phyloP scores from a whole-genome alignment of 1,140 invertebrate species.

The Olivierus martensii region DNA sequence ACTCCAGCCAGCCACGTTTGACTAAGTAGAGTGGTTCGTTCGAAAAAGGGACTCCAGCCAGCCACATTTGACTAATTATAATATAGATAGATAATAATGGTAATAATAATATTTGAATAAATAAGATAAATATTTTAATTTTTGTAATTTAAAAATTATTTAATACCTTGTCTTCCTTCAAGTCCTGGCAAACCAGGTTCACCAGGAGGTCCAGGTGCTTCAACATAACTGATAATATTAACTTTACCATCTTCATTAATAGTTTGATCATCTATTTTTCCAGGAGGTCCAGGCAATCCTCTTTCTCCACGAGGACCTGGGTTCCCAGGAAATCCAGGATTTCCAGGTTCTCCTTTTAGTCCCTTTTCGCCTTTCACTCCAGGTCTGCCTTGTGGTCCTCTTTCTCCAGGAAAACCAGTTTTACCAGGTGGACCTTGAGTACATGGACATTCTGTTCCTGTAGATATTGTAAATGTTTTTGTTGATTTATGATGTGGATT shows the following conservation, averaged over 20 bases:
- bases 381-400: background rate
- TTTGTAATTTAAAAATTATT: no score
- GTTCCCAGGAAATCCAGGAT: background rate
- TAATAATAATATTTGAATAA: no score
- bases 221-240: background rate
- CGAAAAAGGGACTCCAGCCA: no score
- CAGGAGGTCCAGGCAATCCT: constrained; percentile 5
- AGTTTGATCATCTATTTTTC: background rate
- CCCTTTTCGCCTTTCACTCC: background rate
- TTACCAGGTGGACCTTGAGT: constrained; percentile 1
- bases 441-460: constrained; percentile 1
- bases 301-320: constrained; percentile 2
- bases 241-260: background rate
- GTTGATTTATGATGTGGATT: no score
- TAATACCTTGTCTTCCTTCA: constrained; percentile 8
- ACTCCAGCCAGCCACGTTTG: no score
- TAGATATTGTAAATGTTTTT: no score
- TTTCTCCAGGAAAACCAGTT: background rate
- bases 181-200: constrained; percentile 9
- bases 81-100: no score
- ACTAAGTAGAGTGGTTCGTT: no score
- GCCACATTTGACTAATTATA: no score
- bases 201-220: background rate
- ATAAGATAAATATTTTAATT: no score
- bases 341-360: background rate